Percentiles rank a stretch among this genome's conserved stretches.
phyloP scores from a whole-genome alignment of 2,113 vertebrate species.

The Sprattus sprattus region DNA sequence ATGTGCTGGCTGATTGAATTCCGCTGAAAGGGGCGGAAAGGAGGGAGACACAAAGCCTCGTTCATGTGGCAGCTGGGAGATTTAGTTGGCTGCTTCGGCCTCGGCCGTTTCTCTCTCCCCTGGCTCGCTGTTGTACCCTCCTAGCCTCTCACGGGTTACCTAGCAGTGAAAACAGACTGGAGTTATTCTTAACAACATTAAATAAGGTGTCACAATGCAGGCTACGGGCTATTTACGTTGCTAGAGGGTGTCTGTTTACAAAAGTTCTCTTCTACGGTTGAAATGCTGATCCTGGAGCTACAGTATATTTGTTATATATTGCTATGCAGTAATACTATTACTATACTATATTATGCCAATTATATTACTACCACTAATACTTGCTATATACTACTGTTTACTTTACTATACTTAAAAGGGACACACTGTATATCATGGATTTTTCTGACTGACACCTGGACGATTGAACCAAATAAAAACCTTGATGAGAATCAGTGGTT shows the following conservation, averaged over 20 bases:
- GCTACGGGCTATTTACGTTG: conserved; percentile 2
- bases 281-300: neutral
- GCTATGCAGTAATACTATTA: no score
- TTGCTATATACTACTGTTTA: no score
- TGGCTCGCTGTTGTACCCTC: neutral
- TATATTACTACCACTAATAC: no score
- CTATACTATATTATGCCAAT: no score
- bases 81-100: neutral
- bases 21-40: neutral
- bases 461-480: neutral
- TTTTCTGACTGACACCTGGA: no score
- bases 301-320: neutral
- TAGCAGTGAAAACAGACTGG: conserved; percentile 8
- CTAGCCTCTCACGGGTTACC: neutral
- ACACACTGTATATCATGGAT: no score
- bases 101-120: neutral
- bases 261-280: neutral
- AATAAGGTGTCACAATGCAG: neutral
- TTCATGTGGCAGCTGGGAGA: conserved; percentile 32
- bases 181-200: neutral
- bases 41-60: neutral
- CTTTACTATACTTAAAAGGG: no score
- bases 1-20: conserved; percentile 43
- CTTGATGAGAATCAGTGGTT: neutral
- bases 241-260: neutral